These are phyloP conservation scores for Nasonia vitripennis DNA, from an alignment of 1,140 invertebrate species.

Conservation along the genomic window DNA sequence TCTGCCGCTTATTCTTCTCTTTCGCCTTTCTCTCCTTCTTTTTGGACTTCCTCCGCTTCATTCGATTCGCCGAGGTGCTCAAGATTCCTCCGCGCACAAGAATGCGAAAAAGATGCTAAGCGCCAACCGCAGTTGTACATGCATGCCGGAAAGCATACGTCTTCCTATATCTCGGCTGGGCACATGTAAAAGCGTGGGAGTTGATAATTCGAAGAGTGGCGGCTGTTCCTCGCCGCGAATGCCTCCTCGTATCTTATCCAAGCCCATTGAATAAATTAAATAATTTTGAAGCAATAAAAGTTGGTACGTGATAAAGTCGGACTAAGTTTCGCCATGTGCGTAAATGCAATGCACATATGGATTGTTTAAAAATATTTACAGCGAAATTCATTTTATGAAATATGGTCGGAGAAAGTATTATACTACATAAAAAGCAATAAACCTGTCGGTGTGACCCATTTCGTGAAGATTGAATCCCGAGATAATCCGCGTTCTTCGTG, in stretches of 20 bases:
- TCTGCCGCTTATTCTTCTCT: not conserved
- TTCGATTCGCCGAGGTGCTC: slow-evolving; percentile 22
- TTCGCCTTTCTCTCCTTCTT: slow-evolving; percentile 12
- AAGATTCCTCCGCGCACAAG: not conserved
- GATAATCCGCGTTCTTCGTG: not conserved
- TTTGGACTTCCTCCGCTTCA: slow-evolving; percentile 24
- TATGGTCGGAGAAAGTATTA: too few species aligned
- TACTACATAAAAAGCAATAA: not conserved
- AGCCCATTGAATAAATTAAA: not conserved
- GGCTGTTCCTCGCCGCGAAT: not conserved
- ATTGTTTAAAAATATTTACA: too few species aligned
- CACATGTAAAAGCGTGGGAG: not conserved
- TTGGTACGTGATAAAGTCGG: not conserved
- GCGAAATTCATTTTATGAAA: too few species aligned
- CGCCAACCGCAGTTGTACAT: slow-evolving; percentile 1
- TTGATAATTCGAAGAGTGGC: not conserved
- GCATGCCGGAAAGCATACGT: slow-evolving; percentile 47
- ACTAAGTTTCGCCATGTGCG: not conserved
- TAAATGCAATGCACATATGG: not conserved
- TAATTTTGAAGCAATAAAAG: not conserved
- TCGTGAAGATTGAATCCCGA: not conserved
- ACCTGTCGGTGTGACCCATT: not conserved
- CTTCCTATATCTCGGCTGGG: not conserved
- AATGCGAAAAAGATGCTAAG: slow-evolving; percentile 24
- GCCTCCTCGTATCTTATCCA: too few species aligned